Evolutionary conservation across 2,113 vertebrate genomes (phyloP).

Genomic region (Microcebus jonahi): DNA sequence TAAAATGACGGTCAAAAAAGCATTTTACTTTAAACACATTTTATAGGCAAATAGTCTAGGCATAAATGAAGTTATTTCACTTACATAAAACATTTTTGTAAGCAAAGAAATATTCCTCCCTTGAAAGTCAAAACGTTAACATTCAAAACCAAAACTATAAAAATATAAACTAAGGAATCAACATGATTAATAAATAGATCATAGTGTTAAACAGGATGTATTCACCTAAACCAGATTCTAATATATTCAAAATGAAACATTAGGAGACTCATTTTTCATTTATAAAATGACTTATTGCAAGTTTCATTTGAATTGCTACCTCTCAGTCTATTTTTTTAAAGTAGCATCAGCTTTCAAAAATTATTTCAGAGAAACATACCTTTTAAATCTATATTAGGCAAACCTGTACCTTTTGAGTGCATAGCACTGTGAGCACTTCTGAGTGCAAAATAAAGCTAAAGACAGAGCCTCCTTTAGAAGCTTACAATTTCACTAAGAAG

Average conservation of each 20-base stretch:
- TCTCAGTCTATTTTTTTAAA: not conserved
- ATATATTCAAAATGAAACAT: slow-evolving; percentile 42
- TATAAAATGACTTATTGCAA: not conserved
- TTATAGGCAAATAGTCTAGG: not conserved
- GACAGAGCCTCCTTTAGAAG: not conserved
- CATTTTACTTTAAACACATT: slow-evolving; percentile 1
- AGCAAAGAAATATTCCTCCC: not conserved
- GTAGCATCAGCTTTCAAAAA: not conserved
- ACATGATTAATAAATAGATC: not conserved
- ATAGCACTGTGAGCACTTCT: not conserved
- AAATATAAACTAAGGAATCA: not conserved
- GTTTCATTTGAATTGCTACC: not conserved
- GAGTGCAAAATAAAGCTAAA: not conserved
- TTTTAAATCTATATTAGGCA: not conserved
- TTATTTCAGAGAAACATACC: not conserved
- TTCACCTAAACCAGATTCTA: not conserved
- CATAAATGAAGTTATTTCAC: slow-evolving; percentile 12
- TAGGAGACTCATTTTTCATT: not conserved
- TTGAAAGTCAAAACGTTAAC: slow-evolving; percentile 30
- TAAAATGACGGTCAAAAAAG: not conserved
- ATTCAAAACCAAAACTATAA: not conserved
- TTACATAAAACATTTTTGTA: not conserved
- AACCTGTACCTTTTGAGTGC: not conserved
- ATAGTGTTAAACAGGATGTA: not conserved
- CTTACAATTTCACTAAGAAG: not conserved